phyloP scores from a whole-genome alignment of 1,140 invertebrate species.

The Philaenus spumarius region DNA sequence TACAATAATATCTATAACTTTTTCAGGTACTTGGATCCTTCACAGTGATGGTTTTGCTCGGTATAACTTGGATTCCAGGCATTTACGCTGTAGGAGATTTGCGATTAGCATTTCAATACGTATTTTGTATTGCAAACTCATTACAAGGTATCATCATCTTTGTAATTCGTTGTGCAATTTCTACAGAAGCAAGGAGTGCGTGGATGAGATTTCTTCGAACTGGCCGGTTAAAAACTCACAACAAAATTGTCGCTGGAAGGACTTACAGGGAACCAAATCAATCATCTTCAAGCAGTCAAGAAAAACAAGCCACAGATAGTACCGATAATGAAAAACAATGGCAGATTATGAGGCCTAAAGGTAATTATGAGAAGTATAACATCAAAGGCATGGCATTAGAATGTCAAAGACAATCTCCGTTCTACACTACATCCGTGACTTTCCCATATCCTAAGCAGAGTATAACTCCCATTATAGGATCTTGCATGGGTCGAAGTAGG shows the following conservation, averaged over 20 bases:
- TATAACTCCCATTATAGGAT: too few relatives aligned
- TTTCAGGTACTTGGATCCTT: slow-evolving; percentile 46
- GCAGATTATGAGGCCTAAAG: neutral
- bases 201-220: slow-evolving; percentile 42
- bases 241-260: neutral
- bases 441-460: slow-evolving; percentile 84
- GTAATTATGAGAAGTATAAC: slow-evolving; percentile 8
- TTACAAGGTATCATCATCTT: slow-evolving; percentile 49
- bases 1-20: too few relatives aligned
- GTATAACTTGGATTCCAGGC: slow-evolving; percentile 49
- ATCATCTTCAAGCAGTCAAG: neutral
- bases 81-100: slow-evolving; percentile 43
- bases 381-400: too few relatives aligned
- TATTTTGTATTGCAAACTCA: slow-evolving; percentile 46
- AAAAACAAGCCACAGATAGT: too few relatives aligned
- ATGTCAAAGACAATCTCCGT: too few relatives aligned
- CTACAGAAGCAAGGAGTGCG: slow-evolving; percentile 43
- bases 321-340: too few relatives aligned
- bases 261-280: neutral
- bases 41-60: slow-evolving; percentile 47
- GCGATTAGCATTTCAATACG: slow-evolving; percentile 43
- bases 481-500: neutral
- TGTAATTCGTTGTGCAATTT: slow-evolving; percentile 44
- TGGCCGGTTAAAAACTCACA: slow-evolving; percentile 34
- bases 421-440: slow-evolving; percentile 51